These are phyloP conservation scores for Chromoteleia sp. DNA, from an alignment of 2,888 invertebrate species.

Conservation along the genomic window DNA sequence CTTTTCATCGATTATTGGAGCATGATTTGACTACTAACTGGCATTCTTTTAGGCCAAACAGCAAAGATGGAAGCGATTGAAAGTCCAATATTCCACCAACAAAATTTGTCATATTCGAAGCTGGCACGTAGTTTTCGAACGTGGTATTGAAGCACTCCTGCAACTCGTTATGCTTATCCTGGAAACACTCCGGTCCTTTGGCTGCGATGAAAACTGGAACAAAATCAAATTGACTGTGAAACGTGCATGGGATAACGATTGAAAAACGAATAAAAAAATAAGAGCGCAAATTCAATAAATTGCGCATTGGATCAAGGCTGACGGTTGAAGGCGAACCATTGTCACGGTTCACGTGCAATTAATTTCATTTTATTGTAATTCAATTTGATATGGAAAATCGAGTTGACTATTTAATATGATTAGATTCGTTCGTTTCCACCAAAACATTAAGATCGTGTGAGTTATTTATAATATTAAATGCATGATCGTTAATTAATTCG, in stretches of 20 bases:
- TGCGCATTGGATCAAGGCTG: constrained; percentile 22
- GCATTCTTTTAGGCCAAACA: constrained; percentile 87
- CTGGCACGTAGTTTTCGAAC: constrained; percentile 85
- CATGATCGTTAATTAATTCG: no score
- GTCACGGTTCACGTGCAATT: constrained; percentile 17
- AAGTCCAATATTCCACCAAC: constrained; percentile 57
- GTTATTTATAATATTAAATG: no score
- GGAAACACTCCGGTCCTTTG: constrained; percentile 91
- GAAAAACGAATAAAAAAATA: constrained; percentile 7
- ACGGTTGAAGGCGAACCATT: constrained; percentile 16
- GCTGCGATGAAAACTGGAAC: constrained; percentile 91
- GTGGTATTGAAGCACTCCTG: constrained; percentile 88
- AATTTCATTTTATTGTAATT: constrained; percentile 5
- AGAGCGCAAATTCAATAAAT: neutral
- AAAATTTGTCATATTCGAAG: constrained; percentile 70
- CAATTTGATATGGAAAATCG: constrained; percentile 3
- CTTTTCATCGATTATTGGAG: no score
- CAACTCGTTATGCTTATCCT: constrained; percentile 87
- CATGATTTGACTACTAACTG: constrained; percentile 84
- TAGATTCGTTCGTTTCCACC: no score
- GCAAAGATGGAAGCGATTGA: constrained; percentile 86
- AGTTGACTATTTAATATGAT: neutral
- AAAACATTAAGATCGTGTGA: no score
- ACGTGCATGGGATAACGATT: neutral
- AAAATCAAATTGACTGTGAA: constrained; percentile 2